Percentiles rank a stretch among this genome's conserved stretches.
Evolutionary conservation across 2,113 vertebrate species (phyloP).

Genomic region (Podarcis muralis): DNA sequence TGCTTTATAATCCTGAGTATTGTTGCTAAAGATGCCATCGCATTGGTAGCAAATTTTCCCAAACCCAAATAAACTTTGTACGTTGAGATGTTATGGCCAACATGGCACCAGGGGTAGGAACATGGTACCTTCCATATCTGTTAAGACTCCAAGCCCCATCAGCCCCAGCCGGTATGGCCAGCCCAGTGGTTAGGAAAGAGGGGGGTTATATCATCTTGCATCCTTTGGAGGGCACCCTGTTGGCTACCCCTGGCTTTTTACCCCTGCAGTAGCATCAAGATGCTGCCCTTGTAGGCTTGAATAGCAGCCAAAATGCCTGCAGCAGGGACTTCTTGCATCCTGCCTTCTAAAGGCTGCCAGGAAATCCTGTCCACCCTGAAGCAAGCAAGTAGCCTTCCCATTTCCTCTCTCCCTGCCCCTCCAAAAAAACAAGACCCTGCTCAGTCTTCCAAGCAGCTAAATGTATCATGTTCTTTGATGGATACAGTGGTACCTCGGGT

Average conservation of each 20-base stretch:
- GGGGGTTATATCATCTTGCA: background rate
- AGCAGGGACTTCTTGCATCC: background rate
- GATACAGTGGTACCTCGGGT: background rate
- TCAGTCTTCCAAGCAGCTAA: background rate
- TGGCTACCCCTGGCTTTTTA: background rate
- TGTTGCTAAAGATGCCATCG: background rate
- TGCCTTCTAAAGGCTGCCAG: background rate
- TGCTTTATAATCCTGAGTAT: background rate
- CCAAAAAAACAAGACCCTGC: background rate
- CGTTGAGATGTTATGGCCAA: background rate
- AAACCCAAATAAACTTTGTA: background rate
- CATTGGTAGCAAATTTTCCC: background rate
- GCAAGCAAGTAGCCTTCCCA: background rate
- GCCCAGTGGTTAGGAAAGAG: background rate
- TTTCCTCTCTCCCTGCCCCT: background rate
- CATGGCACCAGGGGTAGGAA: background rate
- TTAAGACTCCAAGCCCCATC: background rate
- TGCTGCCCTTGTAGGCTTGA: background rate
- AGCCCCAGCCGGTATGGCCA: background rate
- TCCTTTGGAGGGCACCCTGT: background rate
- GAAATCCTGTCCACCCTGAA: slow-evolving; percentile 10
- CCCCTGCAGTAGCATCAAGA: background rate
- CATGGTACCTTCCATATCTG: background rate
- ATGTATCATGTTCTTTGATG: background rate
- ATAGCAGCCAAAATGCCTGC: background rate